Conservation (phyloP, 2,113 vertebrate species). For the Ceratotherium simum region DNA sequence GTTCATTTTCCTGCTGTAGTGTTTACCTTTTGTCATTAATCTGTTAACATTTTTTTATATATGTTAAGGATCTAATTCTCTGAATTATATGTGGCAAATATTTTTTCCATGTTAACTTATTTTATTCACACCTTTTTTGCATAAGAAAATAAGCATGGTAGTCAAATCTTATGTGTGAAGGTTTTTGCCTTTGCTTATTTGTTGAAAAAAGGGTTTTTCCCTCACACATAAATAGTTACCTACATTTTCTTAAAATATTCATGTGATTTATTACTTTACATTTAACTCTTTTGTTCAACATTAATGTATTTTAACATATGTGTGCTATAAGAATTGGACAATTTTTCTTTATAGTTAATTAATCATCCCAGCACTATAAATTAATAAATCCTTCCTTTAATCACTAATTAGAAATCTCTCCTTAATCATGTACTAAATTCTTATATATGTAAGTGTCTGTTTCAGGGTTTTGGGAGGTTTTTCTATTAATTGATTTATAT, state of each 20-base stretch:
- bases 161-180: background rate
- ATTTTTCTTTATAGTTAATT: background rate
- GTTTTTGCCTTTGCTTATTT: background rate
- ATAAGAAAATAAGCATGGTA: background rate
- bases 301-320: background rate
- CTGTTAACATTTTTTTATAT: background rate
- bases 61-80: background rate
- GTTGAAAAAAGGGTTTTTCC: background rate
- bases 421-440: background rate
- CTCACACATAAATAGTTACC: background rate
- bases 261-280: background rate
- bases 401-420: constrained; percentile 26
- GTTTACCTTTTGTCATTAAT: background rate
- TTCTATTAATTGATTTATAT: background rate
- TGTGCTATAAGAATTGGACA: background rate
- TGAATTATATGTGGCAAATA: background rate
- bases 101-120: background rate
- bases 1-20: background rate
- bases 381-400: constrained; percentile 1
- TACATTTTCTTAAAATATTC: constrained; percentile 9
- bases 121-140: background rate
- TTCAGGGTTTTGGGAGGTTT: background rate
- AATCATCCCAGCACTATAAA: background rate
- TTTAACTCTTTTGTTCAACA: background rate
- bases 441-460: background rate